Percentiles rank a stretch among this genome's conserved stretches.
phyloP scores from a whole-genome alignment of 2,888 invertebrate genomes.

The Clusia tigrina region DNA sequence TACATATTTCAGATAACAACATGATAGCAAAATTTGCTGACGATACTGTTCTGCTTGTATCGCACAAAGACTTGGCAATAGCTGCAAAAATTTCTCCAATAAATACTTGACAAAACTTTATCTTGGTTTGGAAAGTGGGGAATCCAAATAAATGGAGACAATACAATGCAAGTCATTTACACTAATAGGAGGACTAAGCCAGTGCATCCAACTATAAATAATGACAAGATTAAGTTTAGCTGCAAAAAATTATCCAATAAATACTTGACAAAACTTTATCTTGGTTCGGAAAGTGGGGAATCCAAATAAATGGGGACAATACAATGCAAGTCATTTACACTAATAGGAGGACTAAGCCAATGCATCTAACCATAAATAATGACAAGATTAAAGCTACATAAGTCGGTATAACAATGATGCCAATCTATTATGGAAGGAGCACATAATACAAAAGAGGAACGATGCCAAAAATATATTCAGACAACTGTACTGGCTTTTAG shows the following conservation, averaged over 20 bases:
- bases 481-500: slow-evolving; percentile 1
- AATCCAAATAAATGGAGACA: slow-evolving; percentile 1
- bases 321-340: neutral
- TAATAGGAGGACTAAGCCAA: neutral
- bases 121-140: neutral
- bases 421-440: slow-evolving; percentile 1
- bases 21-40: neutral
- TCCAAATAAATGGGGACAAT: slow-evolving; percentile 3
- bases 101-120: neutral
- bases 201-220: neutral
- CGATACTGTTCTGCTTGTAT: neutral
- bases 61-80: neutral
- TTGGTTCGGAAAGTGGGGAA: neutral
- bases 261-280: neutral
- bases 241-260: neutral
- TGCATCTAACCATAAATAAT: neutral
- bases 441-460: neutral
- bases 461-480: neutral
- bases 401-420: too few relatives aligned
- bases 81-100: neutral
- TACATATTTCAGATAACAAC: neutral
- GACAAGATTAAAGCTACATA: too few relatives aligned
- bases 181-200: neutral
- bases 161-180: slow-evolving; percentile 2
- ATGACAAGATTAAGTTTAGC: too few relatives aligned